phyloP scores from a whole-genome alignment of 37 sponge, comb jelly and placozoan species.

The Beroe ovata region DNA sequence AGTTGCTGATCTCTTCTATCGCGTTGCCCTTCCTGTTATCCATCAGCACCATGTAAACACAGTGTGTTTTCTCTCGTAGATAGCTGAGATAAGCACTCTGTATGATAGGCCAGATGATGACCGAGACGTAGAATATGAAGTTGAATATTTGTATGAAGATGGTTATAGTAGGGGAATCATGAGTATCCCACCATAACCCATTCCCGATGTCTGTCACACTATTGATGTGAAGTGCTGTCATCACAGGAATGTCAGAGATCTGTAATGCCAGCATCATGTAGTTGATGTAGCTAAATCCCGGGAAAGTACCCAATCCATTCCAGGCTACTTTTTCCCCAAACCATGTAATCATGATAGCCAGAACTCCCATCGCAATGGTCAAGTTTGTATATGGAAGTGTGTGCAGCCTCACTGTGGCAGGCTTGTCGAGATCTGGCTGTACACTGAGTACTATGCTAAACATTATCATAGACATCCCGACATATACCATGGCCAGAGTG shows the following conservation, averaged over 20 bases:
- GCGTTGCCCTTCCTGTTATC: neutral
- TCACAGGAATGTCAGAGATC: neutral
- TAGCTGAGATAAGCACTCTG: neutral
- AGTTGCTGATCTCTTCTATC: too few relatives aligned
- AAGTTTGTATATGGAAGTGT: neutral
- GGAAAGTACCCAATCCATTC: neutral
- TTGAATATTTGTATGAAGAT: neutral
- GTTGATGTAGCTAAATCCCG: neutral
- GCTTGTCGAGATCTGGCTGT: neutral
- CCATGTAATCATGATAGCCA: neutral
- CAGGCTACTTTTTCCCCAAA: neutral
- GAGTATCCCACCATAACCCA: neutral
- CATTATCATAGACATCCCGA: neutral
- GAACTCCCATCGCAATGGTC: neutral
- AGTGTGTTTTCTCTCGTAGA: neutral
- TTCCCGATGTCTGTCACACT: neutral
- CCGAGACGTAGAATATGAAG: neutral
- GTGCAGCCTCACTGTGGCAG: neutral
- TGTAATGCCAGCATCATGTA: neutral
- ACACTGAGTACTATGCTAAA: neutral
- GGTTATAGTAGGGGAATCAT: neutral
- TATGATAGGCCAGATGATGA: neutral
- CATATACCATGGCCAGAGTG: neutral
- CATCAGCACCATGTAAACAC: neutral
- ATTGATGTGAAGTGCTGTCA: neutral